Percentiles rank a stretch among this genome's conserved stretches.
Conservation (phyloP, 64 coral and sea anemone genomes). For the Acropora yongei region DNA sequence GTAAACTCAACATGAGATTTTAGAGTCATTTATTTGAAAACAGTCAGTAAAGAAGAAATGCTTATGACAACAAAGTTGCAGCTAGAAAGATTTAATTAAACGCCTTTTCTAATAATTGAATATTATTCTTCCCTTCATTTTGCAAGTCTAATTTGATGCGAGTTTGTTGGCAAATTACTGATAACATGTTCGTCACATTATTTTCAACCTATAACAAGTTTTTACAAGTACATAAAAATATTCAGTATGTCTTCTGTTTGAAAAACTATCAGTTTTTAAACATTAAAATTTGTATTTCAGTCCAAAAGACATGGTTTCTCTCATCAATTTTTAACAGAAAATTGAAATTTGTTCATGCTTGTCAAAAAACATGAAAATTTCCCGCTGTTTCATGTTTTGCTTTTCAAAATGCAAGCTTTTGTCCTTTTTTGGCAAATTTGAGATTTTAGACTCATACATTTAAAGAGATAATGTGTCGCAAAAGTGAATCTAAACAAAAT, state of each 20-base stretch:
- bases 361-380: conserved; percentile 7
- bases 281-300: neutral
- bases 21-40: too few species aligned
- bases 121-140: too few species aligned
- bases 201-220: neutral
- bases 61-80: too few species aligned
- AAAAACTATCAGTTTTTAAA: neutral
- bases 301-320: neutral
- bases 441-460: neutral
- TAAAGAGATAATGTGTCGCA: neutral
- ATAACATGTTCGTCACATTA: neutral
- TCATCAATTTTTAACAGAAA: conserved; percentile 32
- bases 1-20: too few species aligned
- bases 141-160: too few species aligned
- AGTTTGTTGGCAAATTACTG: too few species aligned
- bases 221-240: neutral
- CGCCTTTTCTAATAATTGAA: too few species aligned
- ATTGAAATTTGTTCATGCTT: neutral
- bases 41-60: too few species aligned
- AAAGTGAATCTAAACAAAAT: neutral
- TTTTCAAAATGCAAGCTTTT: neutral
- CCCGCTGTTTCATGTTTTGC: conserved; percentile 4
- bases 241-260: neutral
- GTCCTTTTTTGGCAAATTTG: neutral
- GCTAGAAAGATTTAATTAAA: too few species aligned